These are phyloP conservation scores for Bombus turneri DNA, from an alignment of 1,140 invertebrate species.

Conservation along the genomic window DNA sequence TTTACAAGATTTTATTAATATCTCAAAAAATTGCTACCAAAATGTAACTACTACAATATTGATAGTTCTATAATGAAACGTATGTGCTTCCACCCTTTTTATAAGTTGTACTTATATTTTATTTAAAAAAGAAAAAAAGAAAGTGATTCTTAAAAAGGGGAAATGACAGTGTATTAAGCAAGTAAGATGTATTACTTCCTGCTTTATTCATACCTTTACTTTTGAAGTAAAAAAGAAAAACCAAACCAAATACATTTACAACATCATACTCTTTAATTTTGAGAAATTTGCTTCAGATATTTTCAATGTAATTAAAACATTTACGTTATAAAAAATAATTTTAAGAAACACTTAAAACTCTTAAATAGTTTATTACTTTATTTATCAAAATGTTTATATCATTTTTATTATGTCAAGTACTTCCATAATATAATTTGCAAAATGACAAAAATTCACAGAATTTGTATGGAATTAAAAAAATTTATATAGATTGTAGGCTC, in stretches of 20 bases:
- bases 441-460: slow-evolving; percentile 62
- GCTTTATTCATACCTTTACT: background rate
- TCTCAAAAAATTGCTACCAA: slow-evolving; percentile 3
- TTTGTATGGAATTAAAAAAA: slow-evolving; percentile 54
- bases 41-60: background rate
- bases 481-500: slow-evolving; percentile 47
- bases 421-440: slow-evolving; percentile 63
- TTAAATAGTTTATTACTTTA: slow-evolving; percentile 78
- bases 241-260: slow-evolving; percentile 6
- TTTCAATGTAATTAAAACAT: slow-evolving; percentile 37
- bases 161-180: background rate
- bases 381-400: slow-evolving; percentile 76
- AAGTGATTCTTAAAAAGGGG: background rate
- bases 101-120: background rate
- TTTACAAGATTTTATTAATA: slow-evolving; percentile 38
- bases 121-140: background rate
- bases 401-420: slow-evolving; percentile 65
- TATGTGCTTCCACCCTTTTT: background rate
- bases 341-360: slow-evolving; percentile 66
- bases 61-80: slow-evolving; percentile 22
- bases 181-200: background rate
- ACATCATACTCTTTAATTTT: background rate
- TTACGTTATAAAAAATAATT: slow-evolving; percentile 65
- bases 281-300: slow-evolving; percentile 23
- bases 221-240: background rate